Evolutionary conservation across 2,888 invertebrate species (phyloP), one percentile per base, ranked within the genome.

Genomic region (Slavum lentiscoides): DNA sequence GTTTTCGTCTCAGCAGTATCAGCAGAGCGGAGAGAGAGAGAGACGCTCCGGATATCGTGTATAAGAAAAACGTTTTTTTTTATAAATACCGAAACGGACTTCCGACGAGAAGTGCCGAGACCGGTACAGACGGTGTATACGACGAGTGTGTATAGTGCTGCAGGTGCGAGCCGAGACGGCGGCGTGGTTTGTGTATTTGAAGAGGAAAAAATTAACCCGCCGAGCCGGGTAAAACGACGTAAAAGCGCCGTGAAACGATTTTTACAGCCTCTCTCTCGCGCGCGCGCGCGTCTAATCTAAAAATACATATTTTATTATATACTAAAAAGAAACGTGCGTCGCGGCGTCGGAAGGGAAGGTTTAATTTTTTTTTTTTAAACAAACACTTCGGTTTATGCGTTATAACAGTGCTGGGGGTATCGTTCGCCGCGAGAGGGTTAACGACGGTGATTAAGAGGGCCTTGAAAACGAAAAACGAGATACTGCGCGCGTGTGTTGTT

Each of bases 311-410:
- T 11, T 30, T 30, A 30, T 30, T 30, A 30, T 30, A 30, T 30
- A 30, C 30, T 30, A 30, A 30, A 30, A 30, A 8, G 6, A 13
- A 39, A 1, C 21, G 62, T 62, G 37, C 55, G 53, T 21, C 15
- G 69, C 55, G 53, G 37, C 15, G 69, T n/a, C 43, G 43, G 55
- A 55, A 62, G 62, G 62, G 53, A 70, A 70, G 69, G 37, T 77
- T 70, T 70, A 70, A 77, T 77, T 77, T 30, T 30, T 30, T 30
- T 4, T 30, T 77, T 76, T 70, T 69, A 70, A 77, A 69, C 77
- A 77, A 77, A 77, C 77, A 77, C 69, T 62, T 62, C 67, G 43
- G 75, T 76, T 59, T 49, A 13, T 15, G 13, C 15, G 15, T 43
- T 43, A 43, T 43, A 6, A 43, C 49, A 13, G 3, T 11, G 49